Evolutionary conservation across 2,888 invertebrate genomes (phyloP).

Genomic region (Fabriciana adippe): DNA sequence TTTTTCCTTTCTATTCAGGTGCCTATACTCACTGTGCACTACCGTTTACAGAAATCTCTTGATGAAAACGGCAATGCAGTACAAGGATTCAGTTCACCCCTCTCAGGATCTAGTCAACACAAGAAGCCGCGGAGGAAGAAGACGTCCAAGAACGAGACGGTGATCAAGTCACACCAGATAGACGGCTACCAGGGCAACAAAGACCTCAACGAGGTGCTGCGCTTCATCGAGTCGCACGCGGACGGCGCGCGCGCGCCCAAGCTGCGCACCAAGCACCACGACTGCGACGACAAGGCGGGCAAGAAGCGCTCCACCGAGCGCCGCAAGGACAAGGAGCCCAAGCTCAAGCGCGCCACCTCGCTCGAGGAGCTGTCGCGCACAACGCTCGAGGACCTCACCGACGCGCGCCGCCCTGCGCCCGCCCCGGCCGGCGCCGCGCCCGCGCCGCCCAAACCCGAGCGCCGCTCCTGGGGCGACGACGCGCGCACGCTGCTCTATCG

Average conservation of each 20-base stretch:
- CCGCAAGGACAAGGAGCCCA: slow-evolving; percentile 67
- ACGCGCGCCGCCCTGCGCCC: slow-evolving; percentile 79
- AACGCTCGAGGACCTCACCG: slow-evolving; percentile 87
- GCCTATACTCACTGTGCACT: slow-evolving; percentile 50
- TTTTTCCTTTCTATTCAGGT: slow-evolving; percentile 51
- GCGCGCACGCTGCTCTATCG: slow-evolving; percentile 66
- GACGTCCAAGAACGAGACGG: slow-evolving; percentile 82
- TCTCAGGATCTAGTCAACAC: slow-evolving; percentile 75
- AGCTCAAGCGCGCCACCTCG: slow-evolving; percentile 88
- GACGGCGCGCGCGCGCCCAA: slow-evolving; percentile 65
- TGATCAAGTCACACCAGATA: slow-evolving; percentile 83
- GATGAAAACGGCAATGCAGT: slow-evolving; percentile 92
- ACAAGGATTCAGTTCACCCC: slow-evolving; percentile 77
- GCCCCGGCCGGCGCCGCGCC: slow-evolving; percentile 41
- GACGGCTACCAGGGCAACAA: slow-evolving; percentile 91
- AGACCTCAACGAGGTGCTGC: slow-evolving; percentile 88
- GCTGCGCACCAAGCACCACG: slow-evolving; percentile 69
- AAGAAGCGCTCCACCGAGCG: slow-evolving; percentile 80
- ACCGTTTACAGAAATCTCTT: slow-evolving; percentile 83
- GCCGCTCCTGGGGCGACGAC: slow-evolving; percentile 87
- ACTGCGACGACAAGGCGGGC: slow-evolving; percentile 69
- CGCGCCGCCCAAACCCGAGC: slow-evolving; percentile 67
- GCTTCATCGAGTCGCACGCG: slow-evolving; percentile 87
- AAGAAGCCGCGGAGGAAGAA: slow-evolving; percentile 84
- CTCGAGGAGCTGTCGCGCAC: slow-evolving; percentile 91